Evolutionary conservation across 2,888 invertebrate genomes (phyloP).

Genomic region (Brachyptera risi): DNA sequence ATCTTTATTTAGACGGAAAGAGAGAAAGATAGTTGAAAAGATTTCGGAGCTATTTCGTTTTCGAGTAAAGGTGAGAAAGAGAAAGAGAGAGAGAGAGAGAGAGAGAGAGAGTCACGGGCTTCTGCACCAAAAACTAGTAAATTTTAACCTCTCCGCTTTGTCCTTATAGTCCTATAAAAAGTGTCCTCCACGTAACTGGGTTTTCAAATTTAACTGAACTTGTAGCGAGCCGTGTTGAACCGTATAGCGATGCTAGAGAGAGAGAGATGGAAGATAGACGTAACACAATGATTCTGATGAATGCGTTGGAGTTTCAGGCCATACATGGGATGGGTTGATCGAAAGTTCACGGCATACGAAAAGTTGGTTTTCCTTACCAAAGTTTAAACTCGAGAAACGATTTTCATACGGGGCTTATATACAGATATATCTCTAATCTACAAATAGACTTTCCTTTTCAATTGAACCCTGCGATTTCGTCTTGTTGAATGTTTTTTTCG

Average conservation of each 20-base stretch:
- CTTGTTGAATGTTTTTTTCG: too few species aligned
- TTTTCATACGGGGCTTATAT: constrained; percentile 6
- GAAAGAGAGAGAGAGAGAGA: too few species aligned
- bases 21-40: constrained; percentile 11
- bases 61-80: too few species aligned
- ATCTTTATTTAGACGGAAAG: constrained; percentile 12
- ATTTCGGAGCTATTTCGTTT: constrained; percentile 9
- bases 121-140: constrained; percentile 2
- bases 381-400: background rate
- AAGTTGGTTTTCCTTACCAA: background rate
- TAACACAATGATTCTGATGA: background rate
- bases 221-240: background rate
- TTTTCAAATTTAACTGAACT: constrained; percentile 3
- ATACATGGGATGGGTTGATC: background rate
- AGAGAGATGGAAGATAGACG: background rate
- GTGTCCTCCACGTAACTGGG: background rate
- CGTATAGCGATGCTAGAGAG: too few species aligned
- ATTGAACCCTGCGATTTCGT: too few species aligned
- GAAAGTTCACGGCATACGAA: background rate
- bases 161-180: background rate
- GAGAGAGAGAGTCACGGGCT: constrained; percentile 11
- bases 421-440: too few species aligned
- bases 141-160: constrained; percentile 7
- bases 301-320: background rate
- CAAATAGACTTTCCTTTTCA: too few species aligned